These are phyloP conservation scores for Leptodactylus fallax DNA, from an alignment of 2,797 vertebrate genomes.

Conservation along the genomic window DNA sequence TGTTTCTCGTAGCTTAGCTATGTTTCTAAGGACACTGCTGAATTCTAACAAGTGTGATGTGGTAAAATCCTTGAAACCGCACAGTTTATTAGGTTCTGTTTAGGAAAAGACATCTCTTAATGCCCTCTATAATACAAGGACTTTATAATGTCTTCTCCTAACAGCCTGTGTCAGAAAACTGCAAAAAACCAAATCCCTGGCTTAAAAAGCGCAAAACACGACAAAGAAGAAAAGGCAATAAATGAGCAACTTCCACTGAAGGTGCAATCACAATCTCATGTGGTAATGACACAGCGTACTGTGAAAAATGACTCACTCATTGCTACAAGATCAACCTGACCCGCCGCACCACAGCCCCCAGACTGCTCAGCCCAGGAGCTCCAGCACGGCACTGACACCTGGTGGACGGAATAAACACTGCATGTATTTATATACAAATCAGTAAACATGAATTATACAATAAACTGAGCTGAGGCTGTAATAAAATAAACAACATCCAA, in stretches of 20 bases:
- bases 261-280: conserved; percentile 9
- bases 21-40: too few species aligned
- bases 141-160: too few species aligned
- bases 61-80: too few species aligned
- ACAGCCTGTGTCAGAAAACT: not conserved
- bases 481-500: too few species aligned
- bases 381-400: not conserved
- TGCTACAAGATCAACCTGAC: not conserved
- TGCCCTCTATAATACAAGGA: too few species aligned
- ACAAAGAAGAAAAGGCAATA: not conserved
- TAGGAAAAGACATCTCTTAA: too few species aligned
- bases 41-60: too few species aligned
- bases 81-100: too few species aligned
- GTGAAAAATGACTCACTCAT: not conserved
- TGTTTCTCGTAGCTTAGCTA: too few species aligned
- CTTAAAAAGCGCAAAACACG: not conserved
- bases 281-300: not conserved
- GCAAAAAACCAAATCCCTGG: not conserved
- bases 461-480: too few species aligned
- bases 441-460: too few species aligned
- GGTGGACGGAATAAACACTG: not conserved
- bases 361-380: too few species aligned
- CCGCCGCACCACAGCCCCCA: not conserved
- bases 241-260: not conserved
- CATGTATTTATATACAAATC: not conserved